Evolutionary conservation across 2,888 invertebrate genomes (phyloP).

Genomic region (Clanis bilineata): DNA sequence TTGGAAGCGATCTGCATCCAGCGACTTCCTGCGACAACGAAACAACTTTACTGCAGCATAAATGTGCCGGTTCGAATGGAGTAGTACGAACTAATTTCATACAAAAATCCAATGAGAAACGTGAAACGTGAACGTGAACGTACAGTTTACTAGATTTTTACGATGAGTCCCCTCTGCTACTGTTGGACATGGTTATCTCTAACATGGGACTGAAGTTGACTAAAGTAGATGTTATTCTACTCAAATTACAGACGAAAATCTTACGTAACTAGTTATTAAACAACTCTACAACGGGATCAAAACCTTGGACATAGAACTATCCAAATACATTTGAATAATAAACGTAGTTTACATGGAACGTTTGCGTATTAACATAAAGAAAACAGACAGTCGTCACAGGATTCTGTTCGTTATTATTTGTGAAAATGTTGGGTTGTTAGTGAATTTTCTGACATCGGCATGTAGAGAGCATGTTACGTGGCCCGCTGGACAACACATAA

Average conservation of each 20-base stretch:
- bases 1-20: too few species aligned
- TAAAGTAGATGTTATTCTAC: too few species aligned
- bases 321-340: neutral
- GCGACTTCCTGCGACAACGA: too few species aligned
- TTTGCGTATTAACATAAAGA: slow-evolving; percentile 51
- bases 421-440: slow-evolving; percentile 35
- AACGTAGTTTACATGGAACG: slow-evolving; percentile 20
- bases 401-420: slow-evolving; percentile 52
- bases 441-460: slow-evolving; percentile 23
- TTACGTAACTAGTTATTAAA: neutral
- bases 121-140: too few species aligned
- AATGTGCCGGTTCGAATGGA: too few species aligned
- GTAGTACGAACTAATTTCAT: too few species aligned
- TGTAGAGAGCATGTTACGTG: slow-evolving; percentile 45
- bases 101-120: too few species aligned
- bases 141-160: too few species aligned
- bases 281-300: neutral
- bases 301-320: neutral
- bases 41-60: too few species aligned
- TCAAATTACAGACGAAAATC: neutral
- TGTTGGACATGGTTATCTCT: too few species aligned
- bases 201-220: too few species aligned
- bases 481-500: slow-evolving; percentile 65
- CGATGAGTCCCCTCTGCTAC: too few species aligned
- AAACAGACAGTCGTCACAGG: slow-evolving; percentile 41